Evolutionary conservation across 2,888 invertebrate genomes (phyloP).

Genomic region (Zeuzera pyrina): DNA sequence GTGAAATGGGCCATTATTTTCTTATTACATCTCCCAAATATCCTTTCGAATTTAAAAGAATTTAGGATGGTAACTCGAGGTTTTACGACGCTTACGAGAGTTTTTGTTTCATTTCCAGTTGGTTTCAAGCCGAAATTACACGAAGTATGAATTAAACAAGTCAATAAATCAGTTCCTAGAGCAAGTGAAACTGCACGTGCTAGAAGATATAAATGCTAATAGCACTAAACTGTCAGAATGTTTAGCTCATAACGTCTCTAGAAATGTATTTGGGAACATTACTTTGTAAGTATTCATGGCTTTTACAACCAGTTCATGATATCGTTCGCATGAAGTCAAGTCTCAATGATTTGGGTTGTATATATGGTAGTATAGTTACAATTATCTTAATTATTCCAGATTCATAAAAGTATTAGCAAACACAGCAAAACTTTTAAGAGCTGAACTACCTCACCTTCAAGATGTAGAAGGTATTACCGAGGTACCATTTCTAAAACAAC

Average conservation of each 20-base stretch:
- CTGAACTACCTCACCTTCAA: slow-evolving; percentile 45
- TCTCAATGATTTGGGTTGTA: too few relatives aligned
- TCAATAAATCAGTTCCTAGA: slow-evolving; percentile 51
- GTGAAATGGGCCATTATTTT: too few relatives aligned
- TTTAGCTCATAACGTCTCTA: slow-evolving; percentile 36
- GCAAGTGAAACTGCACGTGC: slow-evolving; percentile 40
- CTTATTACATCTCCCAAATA: too few relatives aligned
- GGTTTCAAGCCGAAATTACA: slow-evolving; percentile 61
- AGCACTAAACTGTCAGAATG: slow-evolving; percentile 42
- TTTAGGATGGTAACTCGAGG: too few relatives aligned
- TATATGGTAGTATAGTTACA: too few relatives aligned
- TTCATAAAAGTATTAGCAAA: slow-evolving; percentile 37
- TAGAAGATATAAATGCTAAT: slow-evolving; percentile 40
- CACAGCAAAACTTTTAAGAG: slow-evolving; percentile 34
- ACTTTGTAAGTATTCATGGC: slow-evolving; percentile 47
- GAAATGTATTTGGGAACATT: slow-evolving; percentile 43
- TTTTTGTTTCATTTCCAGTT: slow-evolving; percentile 29
- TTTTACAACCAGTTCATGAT: too few relatives aligned
- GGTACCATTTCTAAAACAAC: slow-evolving; percentile 31
- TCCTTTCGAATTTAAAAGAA: too few relatives aligned
- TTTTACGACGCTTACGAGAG: too few relatives aligned
- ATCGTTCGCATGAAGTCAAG: too few relatives aligned
- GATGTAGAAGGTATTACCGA: slow-evolving; percentile 42
- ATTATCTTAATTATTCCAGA: slow-evolving; percentile 27
- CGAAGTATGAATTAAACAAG: slow-evolving; percentile 60